phyloP scores from a whole-genome alignment of 2,888 invertebrate species.

The Hybos culiciformis region DNA sequence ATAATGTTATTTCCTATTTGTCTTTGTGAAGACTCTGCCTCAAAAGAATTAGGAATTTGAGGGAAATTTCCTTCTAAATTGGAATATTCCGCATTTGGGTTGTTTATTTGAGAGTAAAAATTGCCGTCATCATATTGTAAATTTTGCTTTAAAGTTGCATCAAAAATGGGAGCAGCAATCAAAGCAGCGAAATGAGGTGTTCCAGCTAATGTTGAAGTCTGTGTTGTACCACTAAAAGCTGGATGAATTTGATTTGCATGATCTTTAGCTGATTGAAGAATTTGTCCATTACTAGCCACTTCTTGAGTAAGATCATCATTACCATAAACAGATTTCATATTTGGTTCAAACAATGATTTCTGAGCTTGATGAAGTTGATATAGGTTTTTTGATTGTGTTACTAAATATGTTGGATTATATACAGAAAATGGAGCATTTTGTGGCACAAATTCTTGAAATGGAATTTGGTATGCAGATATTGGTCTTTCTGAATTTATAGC shows the following conservation, averaged over 20 bases:
- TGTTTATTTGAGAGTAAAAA: slow-evolving; percentile 25
- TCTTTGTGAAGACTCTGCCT: slow-evolving; percentile 24
- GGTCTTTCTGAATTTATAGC: slow-evolving; percentile 32
- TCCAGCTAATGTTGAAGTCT: slow-evolving; percentile 13
- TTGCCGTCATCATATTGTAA: slow-evolving; percentile 20
- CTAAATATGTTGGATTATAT: slow-evolving; percentile 33
- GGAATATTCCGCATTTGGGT: slow-evolving; percentile 27
- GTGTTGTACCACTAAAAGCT: slow-evolving; percentile 19
- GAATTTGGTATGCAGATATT: slow-evolving; percentile 37
- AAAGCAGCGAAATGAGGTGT: slow-evolving; percentile 28
- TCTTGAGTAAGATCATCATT: slow-evolving; percentile 30
- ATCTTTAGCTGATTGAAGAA: slow-evolving; percentile 29
- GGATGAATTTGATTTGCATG: slow-evolving; percentile 26
- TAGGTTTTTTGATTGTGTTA: slow-evolving; percentile 35
- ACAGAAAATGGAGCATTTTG: slow-evolving; percentile 27
- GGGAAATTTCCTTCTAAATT: slow-evolving; percentile 27
- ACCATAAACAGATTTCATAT: slow-evolving; percentile 26
- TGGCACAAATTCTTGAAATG: slow-evolving; percentile 26
- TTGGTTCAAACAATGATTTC: slow-evolving; percentile 38
- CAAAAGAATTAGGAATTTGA: slow-evolving; percentile 27
- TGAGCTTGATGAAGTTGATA: slow-evolving; percentile 30
- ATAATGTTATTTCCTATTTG: slow-evolving; percentile 25
- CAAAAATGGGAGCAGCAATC: slow-evolving; percentile 24
- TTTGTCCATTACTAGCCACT: slow-evolving; percentile 33
- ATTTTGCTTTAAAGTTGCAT: slow-evolving; percentile 1